Evolutionary conservation across 2,888 invertebrate genomes (phyloP), one percentile per base, ranked within the genome.

Genomic region (Emmelina monodactyla): DNA sequence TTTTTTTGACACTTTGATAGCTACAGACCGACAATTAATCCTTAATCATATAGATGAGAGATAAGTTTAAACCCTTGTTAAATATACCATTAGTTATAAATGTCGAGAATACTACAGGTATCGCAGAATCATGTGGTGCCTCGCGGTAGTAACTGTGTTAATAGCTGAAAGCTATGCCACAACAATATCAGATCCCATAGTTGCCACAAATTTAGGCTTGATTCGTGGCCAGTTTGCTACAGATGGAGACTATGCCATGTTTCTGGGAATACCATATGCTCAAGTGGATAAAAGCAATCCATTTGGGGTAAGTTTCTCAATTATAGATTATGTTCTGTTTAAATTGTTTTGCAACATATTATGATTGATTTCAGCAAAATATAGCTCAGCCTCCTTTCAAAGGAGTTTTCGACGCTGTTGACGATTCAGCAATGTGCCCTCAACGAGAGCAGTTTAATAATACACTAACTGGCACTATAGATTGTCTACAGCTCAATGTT

Each of bases 231-330:
- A 39, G n/a, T n/a, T n/a, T n/a, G n/a, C n/a, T n/a, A n/a, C n/a
- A 13, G 55, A 58, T 39, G 51, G 57, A 3, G 50, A 54, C 15
- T 61, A 60, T 35, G 39, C 39, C 2, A 59, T 51, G 47, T 62
- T 53, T 33, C 29, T 61, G 34, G 62, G 61, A 1, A 54, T 62
- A 33, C 62, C 62, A 0, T 62, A 50, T 33, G 62, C 46, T 2
- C 41, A 41, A 34, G 49, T 61, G 3, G 46, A 53, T 14, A 36
- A 42, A n/a, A 22, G 35, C 2, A 55, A 62, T 38, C 56, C 58
- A 10, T 62, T 60, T 38, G 57, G 55, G 34, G 60, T 62, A 48
- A 52, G 56, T 47, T 13, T n/a, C n/a, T n/a, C n/a, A n/a, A n/a
- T n/a, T n/a, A n/a, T n/a, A n/a, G n/a, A n/a, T n/a, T 19, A 19